Evolutionary conservation across 2,888 invertebrate species (phyloP).

Genomic region (Malachius bipustulatus): DNA sequence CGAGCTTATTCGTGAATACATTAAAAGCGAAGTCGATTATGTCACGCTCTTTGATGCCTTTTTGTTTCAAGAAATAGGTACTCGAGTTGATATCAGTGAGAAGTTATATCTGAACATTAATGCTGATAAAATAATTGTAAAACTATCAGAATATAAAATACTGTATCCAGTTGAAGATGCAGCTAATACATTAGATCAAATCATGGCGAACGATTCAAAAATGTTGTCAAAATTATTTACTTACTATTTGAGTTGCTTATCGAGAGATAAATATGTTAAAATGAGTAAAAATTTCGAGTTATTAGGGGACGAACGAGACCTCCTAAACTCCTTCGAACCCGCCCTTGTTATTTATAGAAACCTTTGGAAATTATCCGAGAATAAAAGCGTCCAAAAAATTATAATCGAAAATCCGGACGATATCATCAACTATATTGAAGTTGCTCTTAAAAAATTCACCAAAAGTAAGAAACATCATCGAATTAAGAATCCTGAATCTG

Average conservation of each 20-base stretch:
- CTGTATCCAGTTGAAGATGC: slow-evolving; percentile 24
- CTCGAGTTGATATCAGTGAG: slow-evolving; percentile 25
- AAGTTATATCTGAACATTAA: slow-evolving; percentile 24
- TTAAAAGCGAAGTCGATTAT: slow-evolving; percentile 19
- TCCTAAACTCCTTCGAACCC: slow-evolving; percentile 31
- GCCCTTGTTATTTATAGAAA: slow-evolving; percentile 41
- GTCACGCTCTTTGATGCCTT: slow-evolving; percentile 28
- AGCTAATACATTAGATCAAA: slow-evolving; percentile 29
- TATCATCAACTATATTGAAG: slow-evolving; percentile 40
- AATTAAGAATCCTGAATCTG: slow-evolving; percentile 23
- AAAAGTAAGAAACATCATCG: slow-evolving; percentile 22
- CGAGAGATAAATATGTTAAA: slow-evolving; percentile 26
- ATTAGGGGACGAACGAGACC: slow-evolving; percentile 33
- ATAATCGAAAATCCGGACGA: slow-evolving; percentile 38
- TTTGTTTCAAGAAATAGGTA: slow-evolving; percentile 27
- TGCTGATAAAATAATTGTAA: slow-evolving; percentile 19
- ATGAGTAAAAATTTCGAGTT: slow-evolving; percentile 26
- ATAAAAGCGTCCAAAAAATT: slow-evolving; percentile 35
- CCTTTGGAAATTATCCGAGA: slow-evolving; percentile 41
- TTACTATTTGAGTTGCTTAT: slow-evolving; percentile 34
- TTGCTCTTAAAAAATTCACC: slow-evolving; percentile 31
- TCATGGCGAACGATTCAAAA: slow-evolving; percentile 26
- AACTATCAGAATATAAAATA: slow-evolving; percentile 17
- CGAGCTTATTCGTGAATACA: slow-evolving; percentile 24
- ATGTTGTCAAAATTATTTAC: slow-evolving; percentile 32